Evolutionary conservation across 2,113 vertebrate genomes (phyloP).

Genomic region (Oenanthe melanoleuca): DNA sequence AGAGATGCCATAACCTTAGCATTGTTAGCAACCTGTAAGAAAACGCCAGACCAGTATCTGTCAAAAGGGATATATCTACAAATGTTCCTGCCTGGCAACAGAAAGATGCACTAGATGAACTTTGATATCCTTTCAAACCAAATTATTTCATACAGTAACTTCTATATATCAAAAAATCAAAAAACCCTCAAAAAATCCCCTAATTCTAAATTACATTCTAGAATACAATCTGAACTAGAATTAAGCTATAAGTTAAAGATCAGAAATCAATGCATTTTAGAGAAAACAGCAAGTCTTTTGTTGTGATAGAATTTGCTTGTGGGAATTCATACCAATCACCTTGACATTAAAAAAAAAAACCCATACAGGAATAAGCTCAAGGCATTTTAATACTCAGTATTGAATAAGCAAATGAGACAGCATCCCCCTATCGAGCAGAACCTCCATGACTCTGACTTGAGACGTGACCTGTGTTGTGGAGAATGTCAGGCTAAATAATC

Average conservation of each 20-base stretch:
- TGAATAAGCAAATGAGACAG: constrained; percentile 21
- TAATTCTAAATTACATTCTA: background rate
- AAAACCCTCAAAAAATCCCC: background rate
- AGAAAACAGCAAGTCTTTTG: background rate
- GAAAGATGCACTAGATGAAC: background rate
- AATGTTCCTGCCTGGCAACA: background rate
- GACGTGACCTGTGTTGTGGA: background rate
- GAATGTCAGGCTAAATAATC: constrained; percentile 4
- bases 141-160: background rate
- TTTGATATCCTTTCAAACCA: background rate
- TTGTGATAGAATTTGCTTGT: background rate
- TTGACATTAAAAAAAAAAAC: background rate
- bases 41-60: background rate
- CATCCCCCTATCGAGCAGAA: background rate
- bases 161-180: background rate
- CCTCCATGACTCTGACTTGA: background rate
- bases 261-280: background rate
- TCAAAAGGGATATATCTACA: background rate
- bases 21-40: background rate
- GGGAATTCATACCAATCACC: background rate
- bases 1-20: background rate
- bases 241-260: background rate
- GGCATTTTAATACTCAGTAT: background rate
- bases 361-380: background rate
- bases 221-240: background rate